These are phyloP conservation scores for Megaceryle alcyon DNA, from an alignment of 2,797 vertebrate species.

Conservation along the genomic window DNA sequence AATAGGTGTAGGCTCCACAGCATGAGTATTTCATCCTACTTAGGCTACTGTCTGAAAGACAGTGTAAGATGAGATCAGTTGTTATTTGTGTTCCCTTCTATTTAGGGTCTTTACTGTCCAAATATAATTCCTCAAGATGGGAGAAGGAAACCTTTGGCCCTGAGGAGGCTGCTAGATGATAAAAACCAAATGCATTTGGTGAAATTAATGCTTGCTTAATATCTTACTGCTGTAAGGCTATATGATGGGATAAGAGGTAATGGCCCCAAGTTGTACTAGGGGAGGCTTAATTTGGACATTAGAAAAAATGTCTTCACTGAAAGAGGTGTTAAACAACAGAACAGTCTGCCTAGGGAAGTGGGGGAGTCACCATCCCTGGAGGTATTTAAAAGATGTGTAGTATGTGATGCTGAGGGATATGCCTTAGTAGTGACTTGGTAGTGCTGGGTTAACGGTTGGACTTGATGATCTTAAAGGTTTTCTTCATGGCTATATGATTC, in stretches of 20 bases:
- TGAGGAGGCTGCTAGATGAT: neutral
- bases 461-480: neutral
- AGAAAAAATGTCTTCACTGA: neutral
- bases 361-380: neutral
- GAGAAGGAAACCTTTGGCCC: neutral
- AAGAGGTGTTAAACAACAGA: neutral
- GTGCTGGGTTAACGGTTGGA: neutral
- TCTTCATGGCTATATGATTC: neutral
- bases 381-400: neutral
- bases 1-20: neutral
- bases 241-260: neutral
- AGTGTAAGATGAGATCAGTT: neutral
- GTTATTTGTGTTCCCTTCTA: neutral
- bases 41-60: neutral
- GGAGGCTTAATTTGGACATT: neutral
- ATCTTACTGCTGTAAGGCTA: neutral
- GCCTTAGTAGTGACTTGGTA: neutral
- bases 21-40: conserved; percentile 11
- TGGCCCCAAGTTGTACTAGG: neutral
- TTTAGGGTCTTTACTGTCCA: neutral
- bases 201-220: neutral
- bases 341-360: neutral
- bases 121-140: neutral
- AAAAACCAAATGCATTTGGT: neutral
- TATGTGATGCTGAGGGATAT: neutral